Conservation (phyloP, 2,888 invertebrate genomes). For the Caenorhabditis doughertyi region DNA sequence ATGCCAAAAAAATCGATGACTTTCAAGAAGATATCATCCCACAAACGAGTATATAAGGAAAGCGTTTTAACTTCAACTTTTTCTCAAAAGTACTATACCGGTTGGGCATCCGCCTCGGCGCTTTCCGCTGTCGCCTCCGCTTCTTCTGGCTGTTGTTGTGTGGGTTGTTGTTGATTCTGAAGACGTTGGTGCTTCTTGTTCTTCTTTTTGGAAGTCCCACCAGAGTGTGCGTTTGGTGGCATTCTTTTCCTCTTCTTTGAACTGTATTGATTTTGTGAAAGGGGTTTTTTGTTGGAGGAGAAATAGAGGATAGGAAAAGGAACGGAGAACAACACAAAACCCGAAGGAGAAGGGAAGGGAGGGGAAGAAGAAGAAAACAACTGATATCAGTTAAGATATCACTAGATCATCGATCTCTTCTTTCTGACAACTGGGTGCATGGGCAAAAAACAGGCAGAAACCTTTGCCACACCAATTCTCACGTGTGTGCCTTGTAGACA, state of each 20-base stretch:
- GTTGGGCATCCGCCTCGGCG: too few species aligned
- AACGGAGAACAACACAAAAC: background rate
- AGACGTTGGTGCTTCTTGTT: constrained; percentile 54
- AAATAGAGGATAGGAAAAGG: background rate
- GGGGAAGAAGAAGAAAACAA: background rate
- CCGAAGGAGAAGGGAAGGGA: background rate
- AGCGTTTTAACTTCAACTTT: constrained; percentile 7
- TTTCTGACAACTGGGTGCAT: constrained; percentile 2
- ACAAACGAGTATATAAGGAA: too few species aligned
- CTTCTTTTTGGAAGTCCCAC: constrained; percentile 61
- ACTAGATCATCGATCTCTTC: constrained; percentile 1
- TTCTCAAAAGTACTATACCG: constrained; percentile 43
- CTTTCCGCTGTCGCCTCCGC: too few species aligned
- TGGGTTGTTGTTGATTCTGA: constrained; percentile 3
- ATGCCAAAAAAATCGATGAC: too few species aligned
- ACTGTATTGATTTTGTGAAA: constrained; percentile 14
- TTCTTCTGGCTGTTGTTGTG: background rate
- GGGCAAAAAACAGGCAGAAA: constrained; percentile 1
- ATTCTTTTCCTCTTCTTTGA: constrained; percentile 49
- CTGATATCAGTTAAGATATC: too few species aligned
- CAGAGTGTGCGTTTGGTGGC: constrained; percentile 67
- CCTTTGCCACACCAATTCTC: constrained; percentile 12
- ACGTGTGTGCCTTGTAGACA: constrained; percentile 18
- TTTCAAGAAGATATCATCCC: background rate
- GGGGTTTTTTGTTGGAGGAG: background rate